A percentile compares a stretch with the other conserved stretches of the same genome.
These are phyloP conservation scores for Oscheius sp. DNA, from an alignment of 2,888 invertebrate genomes.

Conservation along the genomic window DNA sequence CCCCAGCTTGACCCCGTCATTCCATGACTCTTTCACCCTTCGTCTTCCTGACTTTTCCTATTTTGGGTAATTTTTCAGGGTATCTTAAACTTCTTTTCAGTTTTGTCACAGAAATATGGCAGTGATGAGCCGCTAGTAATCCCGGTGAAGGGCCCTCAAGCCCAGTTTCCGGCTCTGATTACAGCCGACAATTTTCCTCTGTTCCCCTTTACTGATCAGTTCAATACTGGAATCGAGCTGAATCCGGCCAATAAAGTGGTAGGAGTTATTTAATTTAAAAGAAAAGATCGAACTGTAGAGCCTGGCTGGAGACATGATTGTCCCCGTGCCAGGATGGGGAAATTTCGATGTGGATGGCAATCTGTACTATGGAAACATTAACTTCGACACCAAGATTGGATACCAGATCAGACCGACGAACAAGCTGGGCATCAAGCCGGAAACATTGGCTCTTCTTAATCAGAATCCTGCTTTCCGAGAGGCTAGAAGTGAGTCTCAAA, in stretches of 20 bases:
- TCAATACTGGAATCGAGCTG: constrained; percentile 65
- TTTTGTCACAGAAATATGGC: constrained; percentile 59
- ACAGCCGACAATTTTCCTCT: constrained; percentile 70
- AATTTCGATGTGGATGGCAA: constrained; percentile 68
- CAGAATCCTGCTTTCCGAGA: constrained; percentile 67
- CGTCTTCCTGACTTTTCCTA: neutral
- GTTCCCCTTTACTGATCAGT: constrained; percentile 69
- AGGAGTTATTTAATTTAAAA: constrained; percentile 32
- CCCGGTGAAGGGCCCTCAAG: constrained; percentile 58
- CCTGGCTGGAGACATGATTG: constrained; percentile 64
- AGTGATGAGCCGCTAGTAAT: constrained; percentile 66
- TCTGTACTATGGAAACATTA: constrained; percentile 61
- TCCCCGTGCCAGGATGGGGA: constrained; percentile 71
- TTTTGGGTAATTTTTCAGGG: neutral
- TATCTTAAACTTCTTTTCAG: constrained; percentile 24
- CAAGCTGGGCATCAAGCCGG: constrained; percentile 65
- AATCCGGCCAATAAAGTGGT: constrained; percentile 70
- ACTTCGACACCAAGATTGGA: constrained; percentile 60
- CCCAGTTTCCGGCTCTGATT: constrained; percentile 64
- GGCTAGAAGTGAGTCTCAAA: constrained; percentile 57
- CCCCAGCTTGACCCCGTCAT: neutral
- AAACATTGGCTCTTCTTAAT: constrained; percentile 61
- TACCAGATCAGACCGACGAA: constrained; percentile 67
- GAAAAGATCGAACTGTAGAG: constrained; percentile 44
- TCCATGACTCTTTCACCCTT: neutral